phyloP scores from a whole-genome alignment of 2,113 vertebrate species.

The Thamnophis sirtalis region DNA sequence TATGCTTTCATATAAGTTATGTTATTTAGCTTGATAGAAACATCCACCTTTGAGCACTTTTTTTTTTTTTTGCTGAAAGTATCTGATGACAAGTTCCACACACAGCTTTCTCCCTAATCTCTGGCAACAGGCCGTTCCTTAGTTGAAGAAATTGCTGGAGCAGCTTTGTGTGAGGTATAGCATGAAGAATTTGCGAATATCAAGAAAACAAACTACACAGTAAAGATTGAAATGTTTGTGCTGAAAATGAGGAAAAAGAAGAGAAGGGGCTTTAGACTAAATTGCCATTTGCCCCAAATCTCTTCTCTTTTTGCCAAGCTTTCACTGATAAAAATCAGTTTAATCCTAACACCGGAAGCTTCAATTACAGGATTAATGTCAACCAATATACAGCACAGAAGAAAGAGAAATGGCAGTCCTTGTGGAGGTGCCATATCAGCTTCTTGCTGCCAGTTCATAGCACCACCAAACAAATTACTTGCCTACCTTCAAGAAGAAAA shows the following conservation, averaged over 20 bases:
- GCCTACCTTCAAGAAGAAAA: not conserved
- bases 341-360: conserved; percentile 48
- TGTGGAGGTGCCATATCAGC: not conserved
- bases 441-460: not conserved
- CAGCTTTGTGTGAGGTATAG: not conserved
- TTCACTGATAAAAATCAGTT: conserved; percentile 52
- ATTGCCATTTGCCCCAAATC: conserved; percentile 44
- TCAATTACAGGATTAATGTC: conserved; percentile 60
- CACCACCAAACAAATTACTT: conserved; percentile 27
- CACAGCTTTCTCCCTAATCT: conserved; percentile 5
- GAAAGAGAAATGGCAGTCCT: conserved; percentile 30
- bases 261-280: conserved; percentile 31
- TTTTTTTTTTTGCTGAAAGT: conserved; percentile 31
- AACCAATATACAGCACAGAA: conserved; percentile 20
- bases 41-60: not conserved
- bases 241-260: conserved; percentile 14
- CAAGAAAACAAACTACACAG: conserved; percentile 10
- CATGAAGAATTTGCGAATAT: fast-evolving
- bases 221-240: not conserved
- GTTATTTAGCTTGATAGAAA: not conserved
- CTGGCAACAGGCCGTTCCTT: conserved; percentile 8
- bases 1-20: not conserved
- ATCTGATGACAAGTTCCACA: conserved; percentile 41
- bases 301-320: conserved; percentile 32
- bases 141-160: conserved; percentile 19